Evolutionary conservation across 2,888 invertebrate genomes (phyloP), one percentile per base, ranked within the genome.

Genomic region (Thymelicus lineola): DNA sequence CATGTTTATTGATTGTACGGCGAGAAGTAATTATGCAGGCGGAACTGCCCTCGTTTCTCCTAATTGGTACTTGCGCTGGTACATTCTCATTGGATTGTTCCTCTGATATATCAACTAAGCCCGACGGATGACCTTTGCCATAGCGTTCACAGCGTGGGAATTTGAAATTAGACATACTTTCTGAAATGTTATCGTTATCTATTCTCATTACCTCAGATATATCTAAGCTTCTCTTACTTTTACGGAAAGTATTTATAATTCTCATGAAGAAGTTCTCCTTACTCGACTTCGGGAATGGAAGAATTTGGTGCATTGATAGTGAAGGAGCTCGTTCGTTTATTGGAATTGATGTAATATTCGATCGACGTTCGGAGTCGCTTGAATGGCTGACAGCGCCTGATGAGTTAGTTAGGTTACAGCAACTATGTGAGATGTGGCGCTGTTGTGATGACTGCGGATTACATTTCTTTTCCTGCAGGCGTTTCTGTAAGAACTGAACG

Each of bases 211-310:
- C 71, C 20, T 80, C 80, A 7, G 73, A 73, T 53, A 82, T 73
- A 59, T 79, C 75, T 17, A 71, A 70, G 53, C 75, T 70, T 50
- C 76, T 81, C 17, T 79, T 82, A 71, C 77, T 82, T 71, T 83
- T 88, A 38, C 82, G 81, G 64, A 91, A 84, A 10, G 83, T 82
- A 48, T 86, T 86, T 70, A 78, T 82, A 10, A 93, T 71, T 35
- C 87, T 84, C 17, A 80, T 74, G 3, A 90, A 80, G 63, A 90
- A 85, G 67, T 82, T 79, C 28, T 83, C 79, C 65, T 80, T 88
- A 59, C 75, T 86, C 0, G 87, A 81, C 76, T 89, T 91, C 3
- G 92, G 92, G 72, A 86, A 91, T 1, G 91, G 90, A 59, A 93
- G 76, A n/a, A 93, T 81, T 83, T 91, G 87, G 58, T 86, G 81